These are phyloP conservation scores for Nothocercus julius DNA, from an alignment of 2,113 vertebrate genomes.

Conservation along the genomic window DNA sequence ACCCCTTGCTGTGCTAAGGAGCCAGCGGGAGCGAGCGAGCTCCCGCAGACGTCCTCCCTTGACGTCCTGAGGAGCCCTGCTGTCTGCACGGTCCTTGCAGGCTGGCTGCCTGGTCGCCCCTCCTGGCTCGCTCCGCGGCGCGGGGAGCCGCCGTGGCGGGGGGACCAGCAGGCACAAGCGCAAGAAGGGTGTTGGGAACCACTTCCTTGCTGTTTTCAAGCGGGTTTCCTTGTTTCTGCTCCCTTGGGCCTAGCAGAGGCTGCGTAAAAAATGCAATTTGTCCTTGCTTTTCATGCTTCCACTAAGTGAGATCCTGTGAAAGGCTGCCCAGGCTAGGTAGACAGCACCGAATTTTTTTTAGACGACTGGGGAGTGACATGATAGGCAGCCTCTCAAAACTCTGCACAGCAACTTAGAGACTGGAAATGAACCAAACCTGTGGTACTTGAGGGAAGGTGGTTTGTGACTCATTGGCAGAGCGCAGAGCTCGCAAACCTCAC, in stretches of 20 bases:
- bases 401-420: background rate
- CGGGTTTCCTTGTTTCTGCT: background rate
- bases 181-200: background rate
- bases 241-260: background rate
- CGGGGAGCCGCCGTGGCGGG: background rate
- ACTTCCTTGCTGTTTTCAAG: background rate
- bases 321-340: background rate
- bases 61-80: background rate
- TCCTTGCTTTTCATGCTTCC: background rate
- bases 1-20: background rate
- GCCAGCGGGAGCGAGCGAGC: background rate
- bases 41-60: background rate
- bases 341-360: background rate
- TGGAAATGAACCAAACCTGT: background rate
- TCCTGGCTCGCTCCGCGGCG: no score
- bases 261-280: background rate
- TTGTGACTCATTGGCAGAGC: constrained; percentile 1
- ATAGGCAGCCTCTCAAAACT: background rate
- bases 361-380: background rate
- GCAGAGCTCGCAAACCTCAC: background rate
- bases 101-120: background rate
- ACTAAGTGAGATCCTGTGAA: background rate
- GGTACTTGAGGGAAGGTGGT: background rate
- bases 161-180: background rate
- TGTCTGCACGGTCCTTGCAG: accelerated